These are phyloP conservation scores for Apostichopus leukothele DNA, from an alignment of 53 echinoderm and acorn worm genomes.

Conservation along the genomic window DNA sequence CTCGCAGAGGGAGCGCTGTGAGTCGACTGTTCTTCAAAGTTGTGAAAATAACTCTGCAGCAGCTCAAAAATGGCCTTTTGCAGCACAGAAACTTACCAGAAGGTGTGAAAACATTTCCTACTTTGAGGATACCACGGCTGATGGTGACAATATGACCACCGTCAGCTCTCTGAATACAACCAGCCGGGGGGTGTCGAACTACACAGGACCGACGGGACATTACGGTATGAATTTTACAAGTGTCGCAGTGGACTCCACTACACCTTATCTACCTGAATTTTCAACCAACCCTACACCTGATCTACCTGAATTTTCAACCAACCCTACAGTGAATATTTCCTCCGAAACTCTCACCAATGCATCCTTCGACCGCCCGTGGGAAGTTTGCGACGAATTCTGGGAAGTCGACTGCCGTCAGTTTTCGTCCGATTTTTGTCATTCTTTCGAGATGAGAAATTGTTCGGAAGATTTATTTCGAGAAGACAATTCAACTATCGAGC, in stretches of 20 bases:
- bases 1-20: not conserved
- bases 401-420: constrained; percentile 9
- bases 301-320: not conserved
- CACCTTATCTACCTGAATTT: not conserved
- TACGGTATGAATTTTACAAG: not conserved
- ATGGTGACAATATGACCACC: not conserved
- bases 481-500: not conserved
- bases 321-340: not conserved
- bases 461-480: not conserved
- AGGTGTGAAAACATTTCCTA: not conserved
- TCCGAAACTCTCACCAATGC: not conserved
- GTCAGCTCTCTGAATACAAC: not conserved
- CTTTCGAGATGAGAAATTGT: constrained; percentile 5
- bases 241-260: not conserved
- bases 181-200: not conserved
- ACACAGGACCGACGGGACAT: not conserved
- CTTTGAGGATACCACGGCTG: not conserved
- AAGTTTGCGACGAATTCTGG: not conserved
- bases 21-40: not conserved
- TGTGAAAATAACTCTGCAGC: not conserved
- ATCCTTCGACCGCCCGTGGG: not conserved
- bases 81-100: too few relatives aligned
- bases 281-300: not conserved
- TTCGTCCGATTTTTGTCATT: not conserved
- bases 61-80: constrained; percentile 27